Evolutionary conservation across 2,113 vertebrate species (phyloP).

Genomic region (Poeciliopsis prolifica): DNA sequence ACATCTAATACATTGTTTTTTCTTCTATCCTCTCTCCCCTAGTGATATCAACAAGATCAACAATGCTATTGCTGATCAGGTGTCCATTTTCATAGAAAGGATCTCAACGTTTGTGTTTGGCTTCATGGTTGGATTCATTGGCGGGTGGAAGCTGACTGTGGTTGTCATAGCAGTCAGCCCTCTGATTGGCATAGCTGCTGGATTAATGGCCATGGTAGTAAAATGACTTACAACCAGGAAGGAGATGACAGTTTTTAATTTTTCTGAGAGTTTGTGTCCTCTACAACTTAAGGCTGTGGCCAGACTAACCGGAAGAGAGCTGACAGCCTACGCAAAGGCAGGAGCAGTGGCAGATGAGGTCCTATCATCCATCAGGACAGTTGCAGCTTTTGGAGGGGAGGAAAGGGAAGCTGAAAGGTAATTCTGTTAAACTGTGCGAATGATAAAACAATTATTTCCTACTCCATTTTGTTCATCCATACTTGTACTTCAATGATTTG

Average conservation of each 20-base stretch:
- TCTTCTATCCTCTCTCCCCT: neutral
- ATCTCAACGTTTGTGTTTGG: slow-evolving; percentile 80
- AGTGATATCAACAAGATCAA: slow-evolving; percentile 84
- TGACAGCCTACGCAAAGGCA: slow-evolving; percentile 80
- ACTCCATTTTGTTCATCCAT: too few species aligned
- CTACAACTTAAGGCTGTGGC: slow-evolving; percentile 68
- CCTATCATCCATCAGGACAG: slow-evolving; percentile 79
- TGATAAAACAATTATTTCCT: neutral
- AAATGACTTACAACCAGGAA: neutral
- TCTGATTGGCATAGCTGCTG: slow-evolving; percentile 78
- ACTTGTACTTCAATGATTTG: too few species aligned
- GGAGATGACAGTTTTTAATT: neutral
- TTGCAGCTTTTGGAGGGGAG: slow-evolving; percentile 81
- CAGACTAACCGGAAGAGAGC: slow-evolving; percentile 73
- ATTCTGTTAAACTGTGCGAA: neutral
- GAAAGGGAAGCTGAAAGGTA: slow-evolving; percentile 79
- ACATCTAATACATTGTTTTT: neutral
- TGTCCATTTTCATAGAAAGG: slow-evolving; percentile 80
- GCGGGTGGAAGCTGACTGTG: slow-evolving; percentile 82
- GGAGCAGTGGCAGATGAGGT: slow-evolving; percentile 82
- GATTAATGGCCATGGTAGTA: slow-evolving; percentile 79
- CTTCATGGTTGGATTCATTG: slow-evolving; percentile 81
- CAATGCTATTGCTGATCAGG: slow-evolving; percentile 80
- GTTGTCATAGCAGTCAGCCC: slow-evolving; percentile 81
- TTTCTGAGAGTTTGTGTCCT: neutral